Evolutionary conservation across 2,113 vertebrate species (phyloP).

Genomic region (Clarias gariepinus): DNA sequence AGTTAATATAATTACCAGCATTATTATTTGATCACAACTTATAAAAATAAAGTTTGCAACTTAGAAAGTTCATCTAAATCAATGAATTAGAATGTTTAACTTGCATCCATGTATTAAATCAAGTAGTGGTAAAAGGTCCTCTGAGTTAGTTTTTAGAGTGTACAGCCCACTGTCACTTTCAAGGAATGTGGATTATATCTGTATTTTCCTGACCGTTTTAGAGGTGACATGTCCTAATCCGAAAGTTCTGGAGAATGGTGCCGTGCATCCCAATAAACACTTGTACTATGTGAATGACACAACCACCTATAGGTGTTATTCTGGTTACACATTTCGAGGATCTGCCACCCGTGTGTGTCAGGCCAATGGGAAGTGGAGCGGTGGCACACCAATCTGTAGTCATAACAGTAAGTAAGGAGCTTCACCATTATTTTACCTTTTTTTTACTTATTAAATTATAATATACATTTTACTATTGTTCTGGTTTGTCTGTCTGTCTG

Average conservation of each 20-base stretch:
- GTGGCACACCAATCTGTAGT: constrained; percentile 77
- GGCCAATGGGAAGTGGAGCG: constrained; percentile 78
- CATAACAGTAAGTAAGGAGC: constrained; percentile 67
- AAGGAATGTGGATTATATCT: not conserved
- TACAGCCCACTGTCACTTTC: not conserved
- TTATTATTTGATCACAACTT: too few species aligned
- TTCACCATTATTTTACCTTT: not conserved
- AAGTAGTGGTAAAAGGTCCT: too few species aligned
- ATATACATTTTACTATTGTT: too few species aligned
- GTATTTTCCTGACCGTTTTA: not conserved
- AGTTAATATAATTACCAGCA: too few species aligned
- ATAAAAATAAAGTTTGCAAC: too few species aligned
- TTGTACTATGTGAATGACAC: constrained; percentile 70
- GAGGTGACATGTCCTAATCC: constrained; percentile 60
- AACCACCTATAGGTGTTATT: constrained; percentile 73
- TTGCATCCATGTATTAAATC: too few species aligned
- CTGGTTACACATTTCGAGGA: constrained; percentile 72
- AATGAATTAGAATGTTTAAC: too few species aligned
- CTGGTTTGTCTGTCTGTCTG: too few species aligned
- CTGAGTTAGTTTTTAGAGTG: too few species aligned
- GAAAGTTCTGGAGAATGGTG: constrained; percentile 67
- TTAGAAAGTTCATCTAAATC: too few species aligned
- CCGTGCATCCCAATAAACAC: constrained; percentile 59
- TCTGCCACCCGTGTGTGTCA: constrained; percentile 73
- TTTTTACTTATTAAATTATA: too few species aligned